Evolutionary conservation across 2,113 vertebrate genomes (phyloP).

Genomic region (Tragelaphus scriptus): DNA sequence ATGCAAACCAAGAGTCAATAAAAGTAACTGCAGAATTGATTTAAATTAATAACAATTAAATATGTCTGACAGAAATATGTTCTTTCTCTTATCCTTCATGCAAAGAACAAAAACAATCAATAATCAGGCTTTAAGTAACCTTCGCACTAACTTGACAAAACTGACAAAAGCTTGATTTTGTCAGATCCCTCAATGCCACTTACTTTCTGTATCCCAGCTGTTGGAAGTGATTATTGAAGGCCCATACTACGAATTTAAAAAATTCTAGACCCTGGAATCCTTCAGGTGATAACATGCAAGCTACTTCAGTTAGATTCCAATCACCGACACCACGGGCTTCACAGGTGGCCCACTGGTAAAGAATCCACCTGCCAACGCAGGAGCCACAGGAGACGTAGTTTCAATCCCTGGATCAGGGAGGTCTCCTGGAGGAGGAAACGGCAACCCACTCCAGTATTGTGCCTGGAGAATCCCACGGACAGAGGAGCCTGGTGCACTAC

Average conservation of each 20-base stretch:
- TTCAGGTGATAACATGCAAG: not conserved
- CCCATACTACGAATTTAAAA: not conserved
- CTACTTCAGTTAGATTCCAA: not conserved
- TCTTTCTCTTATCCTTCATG: not conserved
- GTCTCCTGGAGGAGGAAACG: not conserved
- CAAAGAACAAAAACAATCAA: not conserved
- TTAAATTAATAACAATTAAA: not conserved
- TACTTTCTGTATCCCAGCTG: not conserved
- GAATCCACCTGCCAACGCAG: accelerated
- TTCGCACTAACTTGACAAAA: not conserved
- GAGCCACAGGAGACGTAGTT: not conserved
- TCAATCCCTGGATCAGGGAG: not conserved
- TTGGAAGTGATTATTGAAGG: not conserved
- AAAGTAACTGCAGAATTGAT: not conserved
- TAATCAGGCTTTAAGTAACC: not conserved
- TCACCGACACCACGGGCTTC: not conserved
- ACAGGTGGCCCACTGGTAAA: not conserved
- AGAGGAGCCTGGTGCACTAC: not conserved
- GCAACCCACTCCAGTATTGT: not conserved
- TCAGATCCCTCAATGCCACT: not conserved
- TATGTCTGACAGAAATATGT: not conserved
- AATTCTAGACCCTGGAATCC: not conserved
- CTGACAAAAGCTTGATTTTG: not conserved
- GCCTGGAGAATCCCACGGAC: not conserved
- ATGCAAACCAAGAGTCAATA: not conserved